Conservation (phyloP, 1,140 invertebrate species). For the Theocolax elegans region DNA sequence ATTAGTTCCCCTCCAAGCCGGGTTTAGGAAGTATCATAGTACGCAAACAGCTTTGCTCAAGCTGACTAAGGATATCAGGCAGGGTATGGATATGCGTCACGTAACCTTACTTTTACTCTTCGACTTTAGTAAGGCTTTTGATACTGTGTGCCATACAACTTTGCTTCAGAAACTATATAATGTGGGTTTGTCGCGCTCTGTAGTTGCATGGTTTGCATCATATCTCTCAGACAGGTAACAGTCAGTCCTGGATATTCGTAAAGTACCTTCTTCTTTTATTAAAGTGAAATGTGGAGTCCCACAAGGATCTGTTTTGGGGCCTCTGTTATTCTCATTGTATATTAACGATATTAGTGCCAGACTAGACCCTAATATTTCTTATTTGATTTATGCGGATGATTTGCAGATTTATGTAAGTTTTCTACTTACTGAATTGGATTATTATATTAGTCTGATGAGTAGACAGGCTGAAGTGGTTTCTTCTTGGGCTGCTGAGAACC, state of each 20-base stretch:
- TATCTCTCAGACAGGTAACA: not conserved
- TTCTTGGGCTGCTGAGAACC: not conserved
- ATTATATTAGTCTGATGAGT: not conserved
- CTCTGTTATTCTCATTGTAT: not conserved
- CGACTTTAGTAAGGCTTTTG: not conserved
- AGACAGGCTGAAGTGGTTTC: not conserved
- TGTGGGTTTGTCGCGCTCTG: not conserved
- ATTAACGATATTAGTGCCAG: not conserved
- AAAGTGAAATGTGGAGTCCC: not conserved
- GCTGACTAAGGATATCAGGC: not conserved
- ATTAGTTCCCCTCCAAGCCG: too few relatives aligned
- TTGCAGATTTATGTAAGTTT: not conserved
- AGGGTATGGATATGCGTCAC: not conserved
- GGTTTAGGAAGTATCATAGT: too few relatives aligned
- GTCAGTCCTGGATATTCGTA: not conserved
- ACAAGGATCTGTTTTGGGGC: not conserved
- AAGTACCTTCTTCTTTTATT: too few relatives aligned
- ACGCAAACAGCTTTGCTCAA: too few relatives aligned
- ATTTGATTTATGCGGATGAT: not conserved
- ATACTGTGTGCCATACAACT: not conserved
- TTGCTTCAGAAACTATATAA: not conserved
- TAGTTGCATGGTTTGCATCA: too few relatives aligned
- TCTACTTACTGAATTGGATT: not conserved
- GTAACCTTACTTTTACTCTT: not conserved
- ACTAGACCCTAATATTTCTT: not conserved